Conservation (phyloP, 2,888 invertebrate species). For the Netelia melanura region DNA sequence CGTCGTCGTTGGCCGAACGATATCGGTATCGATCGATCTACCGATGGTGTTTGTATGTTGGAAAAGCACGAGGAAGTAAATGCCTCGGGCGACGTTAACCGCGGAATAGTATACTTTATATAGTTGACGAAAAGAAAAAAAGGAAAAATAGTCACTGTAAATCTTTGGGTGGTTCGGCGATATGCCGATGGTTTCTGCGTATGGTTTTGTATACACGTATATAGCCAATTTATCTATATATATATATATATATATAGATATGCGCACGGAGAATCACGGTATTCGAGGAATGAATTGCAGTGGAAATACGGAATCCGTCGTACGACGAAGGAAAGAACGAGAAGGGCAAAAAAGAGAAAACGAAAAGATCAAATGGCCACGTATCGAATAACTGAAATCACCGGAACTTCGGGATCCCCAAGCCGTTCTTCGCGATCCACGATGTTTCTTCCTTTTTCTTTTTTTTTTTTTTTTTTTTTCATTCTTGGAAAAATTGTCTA, state of each 20-base stretch:
- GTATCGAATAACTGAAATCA: slow-evolving; percentile 53
- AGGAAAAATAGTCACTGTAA: slow-evolving; percentile 55
- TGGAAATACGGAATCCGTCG: slow-evolving; percentile 60
- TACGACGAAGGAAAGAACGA: slow-evolving; percentile 40
- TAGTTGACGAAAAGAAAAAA: slow-evolving; percentile 18
- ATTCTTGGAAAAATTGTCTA: not conserved
- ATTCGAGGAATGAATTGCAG: slow-evolving; percentile 60
- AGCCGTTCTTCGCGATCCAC: slow-evolving; percentile 41
- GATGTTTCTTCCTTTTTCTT: slow-evolving; percentile 14
- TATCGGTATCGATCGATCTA: slow-evolving; percentile 70
- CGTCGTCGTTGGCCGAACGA: slow-evolving; percentile 61
- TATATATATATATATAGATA: slow-evolving; percentile 22
- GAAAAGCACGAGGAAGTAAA: slow-evolving; percentile 68
- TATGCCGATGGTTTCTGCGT: slow-evolving; percentile 48
- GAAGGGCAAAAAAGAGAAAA: slow-evolving; percentile 42
- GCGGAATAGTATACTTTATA: slow-evolving; percentile 61
- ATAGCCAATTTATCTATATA: slow-evolving; percentile 11
- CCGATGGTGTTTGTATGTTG: slow-evolving; percentile 54
- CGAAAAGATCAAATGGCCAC: not conserved
- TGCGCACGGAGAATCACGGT: slow-evolving; percentile 51
- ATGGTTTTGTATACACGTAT: slow-evolving; percentile 29
- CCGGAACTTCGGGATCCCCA: slow-evolving; percentile 25
- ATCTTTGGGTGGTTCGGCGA: slow-evolving; percentile 56
- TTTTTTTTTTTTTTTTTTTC: not conserved
- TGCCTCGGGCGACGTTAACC: slow-evolving; percentile 68